A percentile compares a stretch with the other conserved stretches of the same genome.
Conservation (phyloP, 2,113 vertebrate species). For the Fregetta grallaria region DNA sequence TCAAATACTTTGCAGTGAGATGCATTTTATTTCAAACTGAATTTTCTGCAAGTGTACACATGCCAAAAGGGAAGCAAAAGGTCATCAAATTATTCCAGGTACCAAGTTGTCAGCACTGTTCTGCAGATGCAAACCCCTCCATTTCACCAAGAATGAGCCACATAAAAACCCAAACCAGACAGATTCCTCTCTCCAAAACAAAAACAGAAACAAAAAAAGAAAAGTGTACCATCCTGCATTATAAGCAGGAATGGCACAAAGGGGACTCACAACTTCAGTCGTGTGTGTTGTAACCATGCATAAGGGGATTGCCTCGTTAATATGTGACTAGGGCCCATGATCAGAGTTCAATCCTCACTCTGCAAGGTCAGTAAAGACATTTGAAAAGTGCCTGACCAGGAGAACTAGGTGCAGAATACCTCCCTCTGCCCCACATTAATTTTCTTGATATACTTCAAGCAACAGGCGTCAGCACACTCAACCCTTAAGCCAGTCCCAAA, state of each 20-base stretch:
- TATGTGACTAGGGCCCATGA: rapidly evolving
- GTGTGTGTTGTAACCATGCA: background rate
- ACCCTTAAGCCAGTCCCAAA: background rate
- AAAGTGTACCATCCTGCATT: background rate
- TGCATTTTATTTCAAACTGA: slow-evolving; percentile 6
- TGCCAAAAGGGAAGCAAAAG: background rate
- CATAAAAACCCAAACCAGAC: background rate
- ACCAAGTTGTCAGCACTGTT: background rate
- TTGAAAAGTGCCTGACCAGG: background rate
- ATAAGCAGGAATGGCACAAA: background rate
- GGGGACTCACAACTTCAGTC: background rate
- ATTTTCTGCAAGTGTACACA: background rate
- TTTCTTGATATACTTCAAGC: background rate
- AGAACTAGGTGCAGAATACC: background rate
- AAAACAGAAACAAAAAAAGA: background rate
- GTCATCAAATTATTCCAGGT: background rate
- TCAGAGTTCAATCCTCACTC: background rate
- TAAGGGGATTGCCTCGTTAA: background rate
- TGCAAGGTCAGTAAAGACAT: background rate
- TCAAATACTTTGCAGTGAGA: slow-evolving; percentile 8
- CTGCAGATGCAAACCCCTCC: background rate
- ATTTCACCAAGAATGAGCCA: background rate
- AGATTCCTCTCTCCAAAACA: background rate
- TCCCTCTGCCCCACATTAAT: background rate
- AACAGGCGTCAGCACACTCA: background rate